phyloP scores from a whole-genome alignment of 2,113 vertebrate genomes.

The Cisticola juncidis region DNA sequence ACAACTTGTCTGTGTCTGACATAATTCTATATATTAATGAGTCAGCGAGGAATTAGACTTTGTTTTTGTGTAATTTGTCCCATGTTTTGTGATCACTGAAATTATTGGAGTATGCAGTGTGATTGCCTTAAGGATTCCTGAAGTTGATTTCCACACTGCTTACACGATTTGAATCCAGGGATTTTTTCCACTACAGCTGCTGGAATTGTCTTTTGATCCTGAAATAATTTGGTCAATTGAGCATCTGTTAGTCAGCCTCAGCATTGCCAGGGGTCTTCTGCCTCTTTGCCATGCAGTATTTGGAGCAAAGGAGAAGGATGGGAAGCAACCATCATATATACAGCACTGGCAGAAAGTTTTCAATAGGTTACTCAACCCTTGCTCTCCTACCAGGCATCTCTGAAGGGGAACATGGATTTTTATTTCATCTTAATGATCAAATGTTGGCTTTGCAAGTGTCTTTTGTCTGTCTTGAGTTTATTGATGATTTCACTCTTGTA shows the following conservation, averaged over 20 bases:
- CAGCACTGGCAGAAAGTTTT: neutral
- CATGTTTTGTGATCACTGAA: neutral
- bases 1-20: neutral
- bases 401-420: neutral
- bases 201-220: neutral
- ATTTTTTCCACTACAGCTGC: neutral
- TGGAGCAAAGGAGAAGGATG: neutral
- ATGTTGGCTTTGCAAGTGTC: neutral
- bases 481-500: neutral
- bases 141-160: neutral
- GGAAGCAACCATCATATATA: neutral
- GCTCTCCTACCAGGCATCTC: neutral
- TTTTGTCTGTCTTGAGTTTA: neutral
- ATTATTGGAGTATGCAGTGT: neutral
- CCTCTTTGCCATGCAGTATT: neutral
- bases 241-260: neutral
- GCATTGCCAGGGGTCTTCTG: neutral
- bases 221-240: neutral
- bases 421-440: neutral
- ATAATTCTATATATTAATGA: neutral
- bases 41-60: neutral
- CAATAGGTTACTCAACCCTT: neutral
- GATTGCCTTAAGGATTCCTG: neutral
- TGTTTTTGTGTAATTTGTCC: neutral
- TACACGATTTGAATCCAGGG: neutral